Evolutionary conservation across 1,140 invertebrate genomes (phyloP).

Genomic region (Reticulitermes speratus): DNA sequence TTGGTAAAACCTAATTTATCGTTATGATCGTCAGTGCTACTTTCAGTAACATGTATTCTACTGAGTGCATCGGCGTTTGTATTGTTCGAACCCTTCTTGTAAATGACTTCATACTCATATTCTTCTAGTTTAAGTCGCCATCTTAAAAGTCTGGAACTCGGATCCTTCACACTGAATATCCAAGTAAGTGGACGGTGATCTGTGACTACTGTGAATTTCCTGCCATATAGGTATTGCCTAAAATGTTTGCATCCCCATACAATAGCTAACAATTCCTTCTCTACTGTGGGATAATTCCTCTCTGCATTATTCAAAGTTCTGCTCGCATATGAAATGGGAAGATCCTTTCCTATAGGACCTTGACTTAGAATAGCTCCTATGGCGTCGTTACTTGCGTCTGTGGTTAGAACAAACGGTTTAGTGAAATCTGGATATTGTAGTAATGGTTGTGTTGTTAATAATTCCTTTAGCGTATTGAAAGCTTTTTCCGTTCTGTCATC

Average conservation of each 20-base stretch:
- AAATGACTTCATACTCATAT: constrained; percentile 48
- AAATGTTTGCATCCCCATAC: constrained; percentile 51
- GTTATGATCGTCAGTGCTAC: background rate
- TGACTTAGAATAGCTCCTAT: constrained; percentile 36
- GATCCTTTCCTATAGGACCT: constrained; percentile 33
- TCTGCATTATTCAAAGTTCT: constrained; percentile 43
- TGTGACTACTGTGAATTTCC: constrained; percentile 50
- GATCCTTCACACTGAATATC: constrained; percentile 50
- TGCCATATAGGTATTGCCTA: constrained; percentile 49
- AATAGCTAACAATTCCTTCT: constrained; percentile 55
- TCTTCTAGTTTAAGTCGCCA: constrained; percentile 54
- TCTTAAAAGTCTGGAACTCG: constrained; percentile 48
- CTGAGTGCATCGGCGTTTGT: constrained; percentile 43
- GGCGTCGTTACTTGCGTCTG: constrained; percentile 30
- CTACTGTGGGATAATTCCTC: constrained; percentile 46
- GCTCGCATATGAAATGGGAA: constrained; percentile 42
- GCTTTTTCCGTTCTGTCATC: constrained; percentile 37
- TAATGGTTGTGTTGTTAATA: background rate
- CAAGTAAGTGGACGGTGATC: constrained; percentile 54
- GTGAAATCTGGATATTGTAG: constrained; percentile 29
- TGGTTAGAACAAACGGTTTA: constrained; percentile 19
- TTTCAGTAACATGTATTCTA: background rate
- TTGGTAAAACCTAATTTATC: background rate
- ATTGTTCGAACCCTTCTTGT: constrained; percentile 46
- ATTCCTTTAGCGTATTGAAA: constrained; percentile 40